Evolutionary conservation across 2,888 invertebrate species (phyloP).

Genomic region (Oxyscelio sp.): DNA sequence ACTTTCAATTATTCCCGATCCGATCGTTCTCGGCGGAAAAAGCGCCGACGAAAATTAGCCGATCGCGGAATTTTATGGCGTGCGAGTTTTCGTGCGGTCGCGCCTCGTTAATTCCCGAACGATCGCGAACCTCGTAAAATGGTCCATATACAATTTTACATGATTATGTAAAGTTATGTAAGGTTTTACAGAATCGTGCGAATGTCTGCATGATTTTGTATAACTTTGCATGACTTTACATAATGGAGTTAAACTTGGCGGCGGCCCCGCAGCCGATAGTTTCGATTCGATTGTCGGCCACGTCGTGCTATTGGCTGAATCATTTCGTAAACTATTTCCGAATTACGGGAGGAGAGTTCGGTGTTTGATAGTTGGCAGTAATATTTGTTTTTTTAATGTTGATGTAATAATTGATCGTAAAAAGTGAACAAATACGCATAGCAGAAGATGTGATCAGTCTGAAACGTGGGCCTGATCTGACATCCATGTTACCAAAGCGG

Average conservation of each 20-base stretch:
- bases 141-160: constrained; percentile 30
- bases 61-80: too few species aligned
- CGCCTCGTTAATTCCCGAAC: constrained; percentile 15
- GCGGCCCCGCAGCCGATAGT: constrained; percentile 1
- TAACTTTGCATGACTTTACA: constrained; percentile 57
- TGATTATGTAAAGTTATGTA: constrained; percentile 58
- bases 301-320: constrained; percentile 26
- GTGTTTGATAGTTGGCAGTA: too few species aligned
- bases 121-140: constrained; percentile 32
- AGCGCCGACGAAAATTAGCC: too few species aligned
- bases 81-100: background rate
- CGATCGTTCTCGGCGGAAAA: too few species aligned
- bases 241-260: constrained; percentile 50
- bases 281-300: constrained; percentile 18
- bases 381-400: too few species aligned
- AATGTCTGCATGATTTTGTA: constrained; percentile 56
- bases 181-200: constrained; percentile 42
- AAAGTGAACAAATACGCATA: too few species aligned
- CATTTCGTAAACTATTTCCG: constrained; percentile 13
- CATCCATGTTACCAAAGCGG: too few species aligned
- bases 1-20: too few species aligned
- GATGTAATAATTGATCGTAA: too few species aligned
- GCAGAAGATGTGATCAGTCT: too few species aligned
- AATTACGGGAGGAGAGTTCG: too few species aligned
- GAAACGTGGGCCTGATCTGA: too few species aligned